Conservation (phyloP, 2,888 invertebrate species). For the Patella caerulea region DNA sequence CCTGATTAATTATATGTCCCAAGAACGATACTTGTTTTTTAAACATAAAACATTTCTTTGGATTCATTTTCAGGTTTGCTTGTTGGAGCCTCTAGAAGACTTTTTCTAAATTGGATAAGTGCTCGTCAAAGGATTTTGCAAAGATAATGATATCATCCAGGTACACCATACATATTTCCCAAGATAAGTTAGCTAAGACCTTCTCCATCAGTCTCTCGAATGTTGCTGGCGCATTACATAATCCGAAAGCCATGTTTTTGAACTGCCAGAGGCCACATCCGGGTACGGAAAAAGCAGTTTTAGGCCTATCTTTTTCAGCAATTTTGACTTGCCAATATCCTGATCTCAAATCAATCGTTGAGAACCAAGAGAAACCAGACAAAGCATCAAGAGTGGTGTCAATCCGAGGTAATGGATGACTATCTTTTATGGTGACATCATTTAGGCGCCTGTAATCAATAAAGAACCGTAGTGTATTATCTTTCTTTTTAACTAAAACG, state of each 20-base stretch:
- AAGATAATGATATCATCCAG: neutral
- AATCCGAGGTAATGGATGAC: too few species aligned
- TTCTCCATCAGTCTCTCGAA: constrained; percentile 9
- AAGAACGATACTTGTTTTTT: neutral
- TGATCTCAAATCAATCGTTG: too few species aligned
- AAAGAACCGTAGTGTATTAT: too few species aligned
- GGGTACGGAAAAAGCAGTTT: constrained; percentile 8
- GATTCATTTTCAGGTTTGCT: constrained; percentile 5
- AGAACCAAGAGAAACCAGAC: too few species aligned
- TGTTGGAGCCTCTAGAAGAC: neutral
- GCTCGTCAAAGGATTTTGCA: neutral
- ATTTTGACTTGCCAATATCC: constrained; percentile 11
- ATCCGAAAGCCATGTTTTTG: constrained; percentile 3
- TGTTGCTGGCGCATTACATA: neutral
- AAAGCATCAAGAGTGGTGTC: too few species aligned
- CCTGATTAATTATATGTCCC: neutral
- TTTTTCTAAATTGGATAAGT: neutral
- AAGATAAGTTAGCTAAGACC: too few species aligned
- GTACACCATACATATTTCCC: too few species aligned
- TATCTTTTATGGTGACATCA: too few species aligned
- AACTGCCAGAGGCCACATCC: constrained; percentile 12
- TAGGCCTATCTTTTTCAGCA: constrained; percentile 9
- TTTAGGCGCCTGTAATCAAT: too few species aligned
- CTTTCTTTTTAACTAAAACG: too few species aligned
- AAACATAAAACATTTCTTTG: neutral